These are phyloP conservation scores for Aphelinus atriplicis DNA, from an alignment of 1,140 invertebrate species.

Conservation along the genomic window DNA sequence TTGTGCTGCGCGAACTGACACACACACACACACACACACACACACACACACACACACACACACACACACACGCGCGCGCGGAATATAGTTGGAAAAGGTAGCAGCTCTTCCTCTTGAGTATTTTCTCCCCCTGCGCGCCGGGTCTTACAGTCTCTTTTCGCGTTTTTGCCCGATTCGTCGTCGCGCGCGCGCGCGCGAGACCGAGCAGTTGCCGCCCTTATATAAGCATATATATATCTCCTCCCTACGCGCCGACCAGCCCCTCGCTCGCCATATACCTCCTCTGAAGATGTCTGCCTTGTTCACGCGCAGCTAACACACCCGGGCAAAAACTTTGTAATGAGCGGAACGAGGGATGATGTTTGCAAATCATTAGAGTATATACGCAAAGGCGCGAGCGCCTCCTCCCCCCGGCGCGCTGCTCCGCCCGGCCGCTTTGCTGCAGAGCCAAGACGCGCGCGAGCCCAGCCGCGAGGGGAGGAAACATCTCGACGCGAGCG, in stretches of 20 bases:
- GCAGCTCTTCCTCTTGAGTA: constrained; percentile 11
- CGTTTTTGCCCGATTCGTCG: too few species aligned
- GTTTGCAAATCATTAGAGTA: constrained; percentile 63
- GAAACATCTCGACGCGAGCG: constrained; percentile 11
- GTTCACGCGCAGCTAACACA: constrained; percentile 44
- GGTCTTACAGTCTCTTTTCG: too few species aligned
- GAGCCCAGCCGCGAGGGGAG: not conserved
- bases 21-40: too few species aligned
- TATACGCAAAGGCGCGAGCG: constrained; percentile 43
- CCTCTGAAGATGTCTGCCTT: constrained; percentile 52
- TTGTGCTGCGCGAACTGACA: not conserved
- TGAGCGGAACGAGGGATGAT: constrained; percentile 53
- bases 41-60: too few species aligned
- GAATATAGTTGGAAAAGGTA: constrained; percentile 16
- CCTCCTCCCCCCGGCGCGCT: not conserved
- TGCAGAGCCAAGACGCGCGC: too few species aligned
- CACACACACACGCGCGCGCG: too few species aligned
- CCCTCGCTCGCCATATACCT: not conserved
- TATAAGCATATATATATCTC: not conserved
- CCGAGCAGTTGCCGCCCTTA: too few species aligned
- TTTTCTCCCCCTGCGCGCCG: constrained; percentile 3
- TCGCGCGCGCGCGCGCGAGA: too few species aligned
- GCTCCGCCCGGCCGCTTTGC: too few species aligned
- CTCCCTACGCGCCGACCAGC: not conserved
- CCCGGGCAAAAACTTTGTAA: constrained; percentile 54